phyloP scores from a whole-genome alignment of 2,113 vertebrate genomes.

The Psilopogon haemacephalus region DNA sequence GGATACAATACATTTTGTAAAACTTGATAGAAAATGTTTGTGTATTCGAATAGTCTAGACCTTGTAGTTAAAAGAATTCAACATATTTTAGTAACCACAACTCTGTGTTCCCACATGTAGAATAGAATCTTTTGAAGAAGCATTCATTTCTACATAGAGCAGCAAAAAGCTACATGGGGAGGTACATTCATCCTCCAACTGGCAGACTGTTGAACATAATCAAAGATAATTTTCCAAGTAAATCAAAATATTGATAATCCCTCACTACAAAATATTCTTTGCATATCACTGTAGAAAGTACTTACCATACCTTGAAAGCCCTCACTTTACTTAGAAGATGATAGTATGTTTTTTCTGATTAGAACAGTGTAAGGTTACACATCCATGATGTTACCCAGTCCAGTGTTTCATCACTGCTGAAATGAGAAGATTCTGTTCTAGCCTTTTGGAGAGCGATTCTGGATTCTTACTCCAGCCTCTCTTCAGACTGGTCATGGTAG shows the following conservation, averaged over 20 bases:
- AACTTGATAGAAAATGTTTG: background rate
- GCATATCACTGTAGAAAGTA: accelerated
- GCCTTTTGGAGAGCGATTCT: background rate
- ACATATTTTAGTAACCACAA: accelerated
- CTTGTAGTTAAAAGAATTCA: background rate
- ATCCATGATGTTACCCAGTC: background rate
- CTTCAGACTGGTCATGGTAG: background rate
- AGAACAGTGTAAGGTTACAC: background rate
- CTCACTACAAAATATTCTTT: background rate
- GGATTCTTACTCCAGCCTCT: background rate
- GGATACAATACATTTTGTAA: background rate
- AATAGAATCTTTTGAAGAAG: background rate
- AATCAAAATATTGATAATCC: background rate
- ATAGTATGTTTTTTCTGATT: background rate
- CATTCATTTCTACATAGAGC: background rate
- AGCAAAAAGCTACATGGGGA: background rate
- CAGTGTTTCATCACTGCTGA: background rate
- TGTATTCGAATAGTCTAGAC: background rate
- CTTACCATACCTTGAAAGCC: background rate
- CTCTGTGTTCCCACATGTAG: background rate
- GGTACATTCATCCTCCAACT: background rate
- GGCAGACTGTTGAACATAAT: background rate
- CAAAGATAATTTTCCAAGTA: background rate
- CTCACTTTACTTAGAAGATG: background rate
- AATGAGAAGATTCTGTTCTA: background rate